Percentiles rank a stretch among this genome's conserved stretches.
phyloP scores from a whole-genome alignment of 2,888 invertebrate genomes.

The Phymatocera aterrima region DNA sequence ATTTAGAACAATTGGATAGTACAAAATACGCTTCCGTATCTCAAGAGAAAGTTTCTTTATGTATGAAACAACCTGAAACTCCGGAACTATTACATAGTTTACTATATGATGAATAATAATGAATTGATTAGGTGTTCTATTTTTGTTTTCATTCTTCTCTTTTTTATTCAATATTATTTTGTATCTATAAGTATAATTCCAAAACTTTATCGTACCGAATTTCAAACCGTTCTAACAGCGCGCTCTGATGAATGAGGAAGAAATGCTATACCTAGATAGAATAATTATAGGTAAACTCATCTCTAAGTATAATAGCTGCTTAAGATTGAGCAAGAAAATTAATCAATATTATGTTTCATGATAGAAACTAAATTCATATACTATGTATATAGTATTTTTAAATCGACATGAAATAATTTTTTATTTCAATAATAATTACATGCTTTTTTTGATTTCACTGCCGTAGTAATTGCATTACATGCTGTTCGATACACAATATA shows the following conservation, averaged over 20 bases:
- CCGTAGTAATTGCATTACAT: slow-evolving; percentile 11
- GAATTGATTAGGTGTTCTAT: not conserved
- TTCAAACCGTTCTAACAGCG: no score
- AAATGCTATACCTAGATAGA: no score
- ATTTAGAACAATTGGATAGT: slow-evolving; percentile 63
- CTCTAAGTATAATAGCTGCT: not conserved
- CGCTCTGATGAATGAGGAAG: no score
- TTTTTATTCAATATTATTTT: not conserved
- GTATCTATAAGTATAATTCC: no score
- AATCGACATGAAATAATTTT: slow-evolving; percentile 37
- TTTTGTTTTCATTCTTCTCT: slow-evolving; percentile 8
- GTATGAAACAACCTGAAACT: slow-evolving; percentile 69
- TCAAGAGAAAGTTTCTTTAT: slow-evolving; percentile 62
- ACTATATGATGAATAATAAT: slow-evolving; percentile 61
- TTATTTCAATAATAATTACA: slow-evolving; percentile 36
- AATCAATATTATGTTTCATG: no score
- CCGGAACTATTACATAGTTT: slow-evolving; percentile 69
- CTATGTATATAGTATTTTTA: not conserved
- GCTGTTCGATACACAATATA: slow-evolving; percentile 22
- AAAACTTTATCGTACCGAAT: no score
- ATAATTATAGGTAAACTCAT: no score
- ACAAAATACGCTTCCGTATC: slow-evolving; percentile 62
- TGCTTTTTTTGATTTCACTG: slow-evolving; percentile 36
- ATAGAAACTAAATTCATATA: no score
- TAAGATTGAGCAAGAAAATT: no score